These are phyloP conservation scores for Prionace glauca DNA, from an alignment of 2,797 vertebrate species.

Conservation along the genomic window DNA sequence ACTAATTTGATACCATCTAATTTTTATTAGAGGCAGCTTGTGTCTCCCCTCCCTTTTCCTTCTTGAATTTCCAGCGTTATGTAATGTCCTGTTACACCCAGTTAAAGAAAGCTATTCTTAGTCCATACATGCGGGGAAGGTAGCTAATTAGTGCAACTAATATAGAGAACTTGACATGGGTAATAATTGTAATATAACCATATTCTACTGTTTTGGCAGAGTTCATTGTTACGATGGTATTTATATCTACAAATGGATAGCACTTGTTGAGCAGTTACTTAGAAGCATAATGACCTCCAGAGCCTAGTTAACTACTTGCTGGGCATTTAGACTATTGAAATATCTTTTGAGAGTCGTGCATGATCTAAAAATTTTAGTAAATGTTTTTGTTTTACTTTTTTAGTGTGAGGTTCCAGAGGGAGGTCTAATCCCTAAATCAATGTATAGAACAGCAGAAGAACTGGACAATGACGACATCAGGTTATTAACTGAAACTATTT, in stretches of 20 bases:
- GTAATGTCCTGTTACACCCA: background rate
- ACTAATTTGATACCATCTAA: background rate
- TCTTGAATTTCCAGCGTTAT: background rate
- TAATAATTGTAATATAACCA: background rate
- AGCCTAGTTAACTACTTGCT: background rate
- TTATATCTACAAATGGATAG: background rate
- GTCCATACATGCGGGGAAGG: background rate
- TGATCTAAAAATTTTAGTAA: background rate
- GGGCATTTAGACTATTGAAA: background rate
- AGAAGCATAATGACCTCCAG: background rate
- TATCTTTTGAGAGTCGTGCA: background rate
- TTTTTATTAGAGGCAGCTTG: background rate
- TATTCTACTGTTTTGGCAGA: background rate
- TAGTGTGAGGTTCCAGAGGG: constrained; percentile 96
- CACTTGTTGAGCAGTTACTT: background rate
- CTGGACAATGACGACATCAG: constrained; percentile 86
- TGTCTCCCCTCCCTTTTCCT: background rate
- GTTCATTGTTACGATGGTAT: background rate
- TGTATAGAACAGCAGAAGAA: constrained; percentile 92
- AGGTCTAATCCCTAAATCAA: constrained; percentile 89
- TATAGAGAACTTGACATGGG: background rate
- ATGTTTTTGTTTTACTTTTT: background rate
- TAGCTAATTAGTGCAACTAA: background rate
- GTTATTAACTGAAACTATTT: constrained; percentile 95
- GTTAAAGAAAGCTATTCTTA: background rate